Conservation (phyloP, 2,888 invertebrate genomes). For the Lasius platythorax region DNA sequence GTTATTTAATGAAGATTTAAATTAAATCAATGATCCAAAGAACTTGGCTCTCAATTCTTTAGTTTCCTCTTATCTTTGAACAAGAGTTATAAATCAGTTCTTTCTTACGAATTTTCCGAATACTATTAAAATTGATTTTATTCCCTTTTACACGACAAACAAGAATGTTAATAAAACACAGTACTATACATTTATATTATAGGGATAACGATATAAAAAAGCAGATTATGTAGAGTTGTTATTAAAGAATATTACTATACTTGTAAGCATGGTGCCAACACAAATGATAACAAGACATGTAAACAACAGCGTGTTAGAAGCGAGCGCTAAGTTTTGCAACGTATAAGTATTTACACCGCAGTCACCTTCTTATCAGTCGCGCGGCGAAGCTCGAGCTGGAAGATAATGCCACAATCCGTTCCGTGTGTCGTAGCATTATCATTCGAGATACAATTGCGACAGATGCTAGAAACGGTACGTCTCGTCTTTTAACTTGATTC, state of each 20-base stretch:
- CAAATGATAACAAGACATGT: not conserved
- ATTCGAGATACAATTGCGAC: too few relatives aligned
- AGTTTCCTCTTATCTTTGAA: not conserved
- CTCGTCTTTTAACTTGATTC: too few relatives aligned
- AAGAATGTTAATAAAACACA: too few relatives aligned
- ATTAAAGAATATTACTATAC: too few relatives aligned
- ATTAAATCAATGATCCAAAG: not conserved
- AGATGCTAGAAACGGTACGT: too few relatives aligned
- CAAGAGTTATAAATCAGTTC: not conserved
- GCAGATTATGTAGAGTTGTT: not conserved
- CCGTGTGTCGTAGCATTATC: not conserved
- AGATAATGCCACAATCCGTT: not conserved
- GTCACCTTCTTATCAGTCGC: not conserved
- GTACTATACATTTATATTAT: not conserved
- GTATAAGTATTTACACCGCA: not conserved
- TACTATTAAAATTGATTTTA: not conserved
- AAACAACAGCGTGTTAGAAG: not conserved
- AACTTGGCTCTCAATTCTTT: not conserved
- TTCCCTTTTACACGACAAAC: not conserved
- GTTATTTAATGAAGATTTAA: constrained; percentile 33
- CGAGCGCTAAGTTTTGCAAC: not conserved
- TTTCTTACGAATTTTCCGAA: not conserved
- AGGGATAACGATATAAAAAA: not conserved
- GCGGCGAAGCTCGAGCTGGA: not conserved
- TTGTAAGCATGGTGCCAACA: not conserved